A percentile compares a stretch with the other conserved stretches of the same genome.
Evolutionary conservation across 2,888 invertebrate genomes (phyloP).

Genomic region (Aspidapion aeneum): DNA sequence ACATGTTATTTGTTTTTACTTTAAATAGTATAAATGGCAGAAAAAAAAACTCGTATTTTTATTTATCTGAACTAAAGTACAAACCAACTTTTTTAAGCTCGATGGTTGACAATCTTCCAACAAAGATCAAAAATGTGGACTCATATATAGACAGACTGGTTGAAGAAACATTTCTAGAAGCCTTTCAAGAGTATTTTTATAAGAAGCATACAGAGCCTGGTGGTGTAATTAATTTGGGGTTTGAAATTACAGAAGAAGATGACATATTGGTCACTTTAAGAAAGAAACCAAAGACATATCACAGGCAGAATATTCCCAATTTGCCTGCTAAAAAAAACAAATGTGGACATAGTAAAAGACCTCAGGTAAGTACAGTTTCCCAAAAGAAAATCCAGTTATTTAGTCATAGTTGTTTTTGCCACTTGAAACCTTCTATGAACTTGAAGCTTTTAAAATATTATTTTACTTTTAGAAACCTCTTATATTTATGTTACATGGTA

Average conservation of each 20-base stretch:
- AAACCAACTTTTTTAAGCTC: too few species aligned
- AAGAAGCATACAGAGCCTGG: conserved; percentile 28
- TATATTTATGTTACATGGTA: conserved; percentile 64
- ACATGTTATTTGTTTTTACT: too few species aligned
- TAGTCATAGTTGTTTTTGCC: conserved; percentile 6
- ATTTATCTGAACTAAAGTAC: too few species aligned
- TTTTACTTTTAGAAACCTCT: conserved; percentile 52
- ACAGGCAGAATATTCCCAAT: not conserved
- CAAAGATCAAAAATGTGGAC: conserved; percentile 39
- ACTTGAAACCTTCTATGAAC: too few species aligned
- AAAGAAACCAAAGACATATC: conserved; percentile 11
- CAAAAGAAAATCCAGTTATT: too few species aligned
- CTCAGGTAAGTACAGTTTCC: conserved; percentile 27
- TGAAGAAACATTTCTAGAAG: conserved; percentile 44
- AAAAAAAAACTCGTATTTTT: too few species aligned
- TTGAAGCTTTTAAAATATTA: too few species aligned
- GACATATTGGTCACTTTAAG: conserved; percentile 18
- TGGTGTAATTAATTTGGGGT: conserved; percentile 38
- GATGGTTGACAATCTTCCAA: too few species aligned
- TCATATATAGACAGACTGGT: conserved; percentile 44
- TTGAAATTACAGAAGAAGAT: conserved; percentile 35
- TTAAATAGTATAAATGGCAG: too few species aligned
- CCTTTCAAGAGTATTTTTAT: conserved; percentile 41
- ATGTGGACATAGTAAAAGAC: conserved; percentile 28
- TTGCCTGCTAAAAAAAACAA: conserved; percentile 1